These are phyloP conservation scores for Cacoxenus indagator DNA, from an alignment of 2,888 invertebrate species.

Conservation along the genomic window DNA sequence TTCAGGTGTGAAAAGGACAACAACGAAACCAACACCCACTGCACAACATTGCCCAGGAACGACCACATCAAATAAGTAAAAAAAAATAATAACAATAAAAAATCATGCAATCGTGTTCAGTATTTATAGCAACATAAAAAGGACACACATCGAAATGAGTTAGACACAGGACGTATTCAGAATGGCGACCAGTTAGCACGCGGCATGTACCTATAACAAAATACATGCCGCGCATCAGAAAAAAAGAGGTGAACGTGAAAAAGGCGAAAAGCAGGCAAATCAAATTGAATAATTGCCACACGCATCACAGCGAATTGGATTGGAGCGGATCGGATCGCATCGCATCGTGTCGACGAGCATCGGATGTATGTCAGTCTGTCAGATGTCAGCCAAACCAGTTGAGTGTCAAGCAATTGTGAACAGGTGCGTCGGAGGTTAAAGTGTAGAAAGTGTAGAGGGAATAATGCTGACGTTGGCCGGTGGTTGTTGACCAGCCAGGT, in stretches of 20 bases:
- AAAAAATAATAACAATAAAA: neutral
- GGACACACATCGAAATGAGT: neutral
- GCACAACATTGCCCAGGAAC: neutral
- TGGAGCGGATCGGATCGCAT: neutral
- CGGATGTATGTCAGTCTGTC: constrained; percentile 7
- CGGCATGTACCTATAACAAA: neutral
- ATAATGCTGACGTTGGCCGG: neutral
- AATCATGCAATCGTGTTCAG: neutral
- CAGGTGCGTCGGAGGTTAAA: neutral
- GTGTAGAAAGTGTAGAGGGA: neutral
- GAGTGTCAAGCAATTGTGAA: neutral
- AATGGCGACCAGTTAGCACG: no score
- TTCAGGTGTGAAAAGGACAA: constrained; percentile 50
- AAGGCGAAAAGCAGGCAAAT: constrained; percentile 37
- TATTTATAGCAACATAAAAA: neutral
- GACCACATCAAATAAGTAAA: neutral
- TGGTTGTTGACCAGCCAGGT: neutral
- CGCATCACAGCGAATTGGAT: neutral
- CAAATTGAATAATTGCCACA: constrained; percentile 63
- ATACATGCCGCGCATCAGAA: neutral
- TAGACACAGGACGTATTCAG: neutral
- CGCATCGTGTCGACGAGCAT: neutral
- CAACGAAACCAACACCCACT: constrained; percentile 7
- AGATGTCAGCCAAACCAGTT: neutral
- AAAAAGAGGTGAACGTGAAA: neutral